These are phyloP conservation scores for Montipora capitata DNA, from an alignment of 92 coral and sea anemone genomes.

Conservation along the genomic window DNA sequence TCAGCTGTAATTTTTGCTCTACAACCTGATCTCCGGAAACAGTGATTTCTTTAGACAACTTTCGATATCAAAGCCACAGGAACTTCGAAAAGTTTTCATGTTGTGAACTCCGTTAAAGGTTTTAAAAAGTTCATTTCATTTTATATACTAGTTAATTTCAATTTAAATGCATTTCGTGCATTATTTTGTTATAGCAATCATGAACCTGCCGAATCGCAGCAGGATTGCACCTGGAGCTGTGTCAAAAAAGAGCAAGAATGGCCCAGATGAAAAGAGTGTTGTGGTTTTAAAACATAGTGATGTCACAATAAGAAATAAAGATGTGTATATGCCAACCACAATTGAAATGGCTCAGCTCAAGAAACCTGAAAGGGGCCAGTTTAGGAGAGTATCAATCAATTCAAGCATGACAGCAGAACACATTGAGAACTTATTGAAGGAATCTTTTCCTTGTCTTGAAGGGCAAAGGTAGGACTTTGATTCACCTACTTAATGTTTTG, in stretches of 20 bases:
- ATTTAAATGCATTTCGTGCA: no score
- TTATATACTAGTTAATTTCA: no score
- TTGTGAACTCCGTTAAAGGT: no score
- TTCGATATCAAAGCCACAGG: no score
- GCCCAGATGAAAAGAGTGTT: neutral
- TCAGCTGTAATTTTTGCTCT: no score
- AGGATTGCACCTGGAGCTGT: neutral
- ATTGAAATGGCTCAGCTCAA: slow-evolving; percentile 1
- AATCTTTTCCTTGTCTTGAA: neutral
- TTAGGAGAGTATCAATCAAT: neutral
- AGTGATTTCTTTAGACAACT: no score
- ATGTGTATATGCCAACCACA: neutral
- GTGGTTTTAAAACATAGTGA: neutral
- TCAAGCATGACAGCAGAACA: neutral
- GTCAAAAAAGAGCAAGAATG: neutral
- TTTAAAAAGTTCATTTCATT: no score
- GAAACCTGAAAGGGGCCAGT: slow-evolving; percentile 7
- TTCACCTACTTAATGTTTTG: no score
- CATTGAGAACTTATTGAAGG: neutral
- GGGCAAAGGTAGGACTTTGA: neutral
- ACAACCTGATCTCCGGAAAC: no score
- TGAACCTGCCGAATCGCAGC: no score
- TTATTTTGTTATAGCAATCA: no score
- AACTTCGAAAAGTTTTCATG: no score
- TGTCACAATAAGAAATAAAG: neutral